Evolutionary conservation across 1,140 invertebrate genomes (phyloP).

Genomic region (Caenorhabditis elegans): WBcel235 BX284606.5:12938501-12939000

Average conservation of each 20-base stretch:
- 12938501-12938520: too few relatives aligned
- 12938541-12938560: too few relatives aligned
- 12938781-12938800: constrained; percentile 66
- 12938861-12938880: constrained; percentile 45
- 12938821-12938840: constrained; percentile 57
- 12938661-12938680: not conserved
- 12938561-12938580: too few relatives aligned
- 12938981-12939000: constrained; percentile 63
- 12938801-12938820: constrained; percentile 57
- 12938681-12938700: not conserved
- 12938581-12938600: too few relatives aligned
- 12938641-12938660: too few relatives aligned
- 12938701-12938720: not conserved
- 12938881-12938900: not conserved
- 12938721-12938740: not conserved
- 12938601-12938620: too few relatives aligned
- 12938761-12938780: constrained; percentile 64
- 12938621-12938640: too few relatives aligned
- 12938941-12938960: constrained; percentile 62
- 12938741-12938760: not conserved
- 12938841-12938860: constrained; percentile 56
- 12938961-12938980: constrained; percentile 59
- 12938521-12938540: too few relatives aligned
- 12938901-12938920: constrained; percentile 42
- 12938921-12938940: constrained; percentile 56